Evolutionary conservation across 2,888 invertebrate species (phyloP).

Genomic region (Camponotus fellah): DNA sequence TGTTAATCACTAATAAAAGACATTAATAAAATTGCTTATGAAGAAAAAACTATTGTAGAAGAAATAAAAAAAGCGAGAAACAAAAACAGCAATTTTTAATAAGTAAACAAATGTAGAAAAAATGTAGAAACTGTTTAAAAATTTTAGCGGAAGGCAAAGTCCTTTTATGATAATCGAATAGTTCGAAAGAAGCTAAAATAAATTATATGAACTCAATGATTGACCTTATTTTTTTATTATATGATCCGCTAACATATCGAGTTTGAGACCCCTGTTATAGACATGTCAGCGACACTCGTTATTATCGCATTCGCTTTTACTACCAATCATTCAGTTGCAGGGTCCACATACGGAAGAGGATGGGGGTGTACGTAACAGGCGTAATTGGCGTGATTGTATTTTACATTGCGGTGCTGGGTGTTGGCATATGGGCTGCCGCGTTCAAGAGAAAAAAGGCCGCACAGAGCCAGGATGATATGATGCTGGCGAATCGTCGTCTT

Average conservation of each 20-base stretch:
- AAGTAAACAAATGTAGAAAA: background rate
- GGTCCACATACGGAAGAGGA: slow-evolving; percentile 64
- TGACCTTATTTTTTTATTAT: background rate
- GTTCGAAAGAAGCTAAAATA: background rate
- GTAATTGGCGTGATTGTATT: slow-evolving; percentile 90
- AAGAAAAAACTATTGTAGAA: background rate
- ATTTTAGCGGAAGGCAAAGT: background rate
- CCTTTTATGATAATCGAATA: background rate
- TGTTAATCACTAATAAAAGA: background rate
- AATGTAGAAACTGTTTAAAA: background rate
- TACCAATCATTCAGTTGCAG: slow-evolving; percentile 59
- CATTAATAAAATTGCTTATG: slow-evolving; percentile 9
- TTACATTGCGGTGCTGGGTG: slow-evolving; percentile 89
- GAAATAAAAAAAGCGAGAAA: slow-evolving; percentile 20
- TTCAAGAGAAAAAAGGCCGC: slow-evolving; percentile 86
- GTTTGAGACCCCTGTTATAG: background rate
- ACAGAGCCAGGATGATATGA: slow-evolving; percentile 89
- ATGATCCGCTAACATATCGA: background rate
- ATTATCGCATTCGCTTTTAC: background rate
- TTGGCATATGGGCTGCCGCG: slow-evolving; percentile 89
- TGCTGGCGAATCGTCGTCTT: slow-evolving; percentile 90
- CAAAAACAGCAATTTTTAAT: background rate
- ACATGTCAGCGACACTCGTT: background rate
- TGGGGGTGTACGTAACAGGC: slow-evolving; percentile 88
- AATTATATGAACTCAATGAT: background rate